These are phyloP conservation scores for Theocolax elegans DNA, from an alignment of 1,140 invertebrate species.

Conservation along the genomic window DNA sequence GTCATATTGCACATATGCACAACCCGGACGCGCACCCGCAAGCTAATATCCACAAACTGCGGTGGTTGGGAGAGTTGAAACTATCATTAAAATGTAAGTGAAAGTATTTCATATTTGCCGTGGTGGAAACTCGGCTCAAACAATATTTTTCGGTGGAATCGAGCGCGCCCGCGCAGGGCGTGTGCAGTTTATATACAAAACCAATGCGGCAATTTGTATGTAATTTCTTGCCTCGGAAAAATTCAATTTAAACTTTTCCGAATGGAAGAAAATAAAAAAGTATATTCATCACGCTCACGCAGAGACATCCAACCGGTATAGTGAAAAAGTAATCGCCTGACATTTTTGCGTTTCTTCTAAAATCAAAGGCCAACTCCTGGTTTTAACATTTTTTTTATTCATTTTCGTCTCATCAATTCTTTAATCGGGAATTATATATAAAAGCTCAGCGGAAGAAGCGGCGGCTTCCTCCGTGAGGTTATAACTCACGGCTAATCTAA, in stretches of 20 bases:
- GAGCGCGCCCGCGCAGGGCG: no score
- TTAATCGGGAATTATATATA: constrained; percentile 24
- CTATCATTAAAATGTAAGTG: constrained; percentile 31
- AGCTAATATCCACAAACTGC: constrained; percentile 22
- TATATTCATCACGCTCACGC: no score
- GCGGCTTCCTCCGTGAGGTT: constrained; percentile 25
- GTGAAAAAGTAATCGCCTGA: background rate
- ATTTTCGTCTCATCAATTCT: constrained; percentile 24
- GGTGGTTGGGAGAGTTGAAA: background rate
- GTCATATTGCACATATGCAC: background rate
- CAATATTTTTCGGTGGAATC: no score
- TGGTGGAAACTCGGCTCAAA: constrained; percentile 1
- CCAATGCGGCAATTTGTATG: background rate
- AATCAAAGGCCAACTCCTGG: background rate
- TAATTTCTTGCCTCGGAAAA: background rate
- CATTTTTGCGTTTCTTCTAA: background rate
- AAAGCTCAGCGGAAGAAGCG: background rate
- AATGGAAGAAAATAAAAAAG: background rate
- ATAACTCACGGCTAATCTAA: constrained; percentile 43
- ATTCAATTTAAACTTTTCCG: constrained; percentile 31
- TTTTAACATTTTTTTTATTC: constrained; percentile 7
- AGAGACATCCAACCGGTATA: no score
- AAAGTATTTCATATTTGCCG: constrained; percentile 33
- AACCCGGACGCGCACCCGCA: background rate
- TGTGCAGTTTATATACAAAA: background rate